These are phyloP conservation scores for Cremastinae sp. DNA, from an alignment of 2,888 invertebrate genomes.

Conservation along the genomic window DNA sequence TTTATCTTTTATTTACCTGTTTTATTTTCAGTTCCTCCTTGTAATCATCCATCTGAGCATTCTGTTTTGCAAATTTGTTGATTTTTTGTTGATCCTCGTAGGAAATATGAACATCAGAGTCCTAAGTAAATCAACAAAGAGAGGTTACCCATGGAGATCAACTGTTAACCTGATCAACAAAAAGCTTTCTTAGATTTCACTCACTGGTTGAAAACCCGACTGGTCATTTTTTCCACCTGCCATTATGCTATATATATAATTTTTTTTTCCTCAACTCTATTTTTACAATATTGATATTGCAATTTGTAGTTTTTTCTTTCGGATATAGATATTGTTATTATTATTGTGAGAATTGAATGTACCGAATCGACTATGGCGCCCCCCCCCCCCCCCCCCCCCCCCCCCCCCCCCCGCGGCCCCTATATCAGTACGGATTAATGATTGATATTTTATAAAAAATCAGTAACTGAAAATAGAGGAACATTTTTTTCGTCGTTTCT, in stretches of 20 bases:
- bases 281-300: too few species aligned
- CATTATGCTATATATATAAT: conserved; percentile 63
- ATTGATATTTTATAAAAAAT: too few species aligned
- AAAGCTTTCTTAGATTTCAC: conserved; percentile 65
- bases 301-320: too few species aligned
- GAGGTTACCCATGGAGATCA: conserved; percentile 62
- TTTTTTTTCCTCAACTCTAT: conserved; percentile 28
- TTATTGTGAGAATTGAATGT: too few species aligned
- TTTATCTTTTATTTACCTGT: conserved; percentile 82
- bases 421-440: too few species aligned
- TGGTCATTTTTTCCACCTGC: conserved; percentile 77
- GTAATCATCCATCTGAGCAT: conserved; percentile 94
- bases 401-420: too few species aligned
- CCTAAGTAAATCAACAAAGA: conserved; percentile 80
- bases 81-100: conserved; percentile 98
- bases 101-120: conserved; percentile 95
- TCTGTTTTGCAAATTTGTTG: conserved; percentile 96
- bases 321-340: too few species aligned
- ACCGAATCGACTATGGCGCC: too few species aligned
- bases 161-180: not conserved
- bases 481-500: too few species aligned
- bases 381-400: too few species aligned
- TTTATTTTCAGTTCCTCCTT: conserved; percentile 93
- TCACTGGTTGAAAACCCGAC: conserved; percentile 88
- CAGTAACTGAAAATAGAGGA: too few species aligned